Conservation (phyloP, 2,888 invertebrate species). For the Macrosiphum euphorbiae region DNA sequence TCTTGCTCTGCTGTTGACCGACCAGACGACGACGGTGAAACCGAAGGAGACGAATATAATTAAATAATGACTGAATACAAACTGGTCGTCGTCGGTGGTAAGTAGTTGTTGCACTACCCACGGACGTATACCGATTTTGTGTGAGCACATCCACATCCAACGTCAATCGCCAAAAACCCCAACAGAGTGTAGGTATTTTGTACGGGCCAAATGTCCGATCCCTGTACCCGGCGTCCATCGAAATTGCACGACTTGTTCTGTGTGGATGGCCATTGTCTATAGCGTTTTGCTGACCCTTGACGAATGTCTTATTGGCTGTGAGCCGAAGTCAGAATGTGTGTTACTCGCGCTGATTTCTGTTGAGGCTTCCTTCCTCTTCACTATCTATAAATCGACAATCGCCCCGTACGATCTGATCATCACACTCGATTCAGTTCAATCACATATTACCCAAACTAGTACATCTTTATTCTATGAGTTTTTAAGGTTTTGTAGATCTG, state of each 20-base stretch:
- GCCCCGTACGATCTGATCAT: not conserved
- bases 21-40: not conserved
- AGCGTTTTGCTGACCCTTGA: not conserved
- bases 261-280: not conserved
- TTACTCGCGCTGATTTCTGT: not conserved
- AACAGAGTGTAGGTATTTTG: not conserved
- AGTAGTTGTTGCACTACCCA: slow-evolving; percentile 48
- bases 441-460: not conserved
- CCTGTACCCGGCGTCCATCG: not conserved
- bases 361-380: not conserved
- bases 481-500: not conserved
- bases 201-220: not conserved
- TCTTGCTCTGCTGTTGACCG: not conserved
- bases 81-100: slow-evolving; percentile 73
- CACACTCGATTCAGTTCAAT: not conserved
- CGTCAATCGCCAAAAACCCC: not conserved
- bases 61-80: slow-evolving; percentile 74
- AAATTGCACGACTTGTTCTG: not conserved
- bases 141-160: not conserved
- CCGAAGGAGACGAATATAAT: slow-evolving; percentile 20
- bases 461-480: not conserved
- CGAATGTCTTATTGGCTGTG: not conserved
- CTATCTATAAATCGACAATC: not conserved
- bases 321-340: not conserved
- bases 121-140: not conserved